These are phyloP conservation scores for Porites lutea DNA, from an alignment of 64 coral and sea anemone species.

Conservation along the genomic window DNA sequence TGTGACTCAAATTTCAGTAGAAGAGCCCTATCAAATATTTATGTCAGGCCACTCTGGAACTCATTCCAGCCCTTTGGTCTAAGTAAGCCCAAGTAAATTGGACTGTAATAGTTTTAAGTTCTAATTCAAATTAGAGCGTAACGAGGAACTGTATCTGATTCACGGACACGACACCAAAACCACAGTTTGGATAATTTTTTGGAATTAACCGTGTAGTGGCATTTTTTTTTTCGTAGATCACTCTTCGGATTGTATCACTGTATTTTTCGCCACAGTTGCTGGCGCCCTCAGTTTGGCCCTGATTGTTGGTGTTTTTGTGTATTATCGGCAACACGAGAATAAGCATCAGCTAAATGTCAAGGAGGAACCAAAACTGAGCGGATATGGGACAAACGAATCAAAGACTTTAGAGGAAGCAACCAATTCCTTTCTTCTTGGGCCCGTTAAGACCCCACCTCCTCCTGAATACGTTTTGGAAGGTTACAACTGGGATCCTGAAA, in stretches of 20 bases:
- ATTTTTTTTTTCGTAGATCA: background rate
- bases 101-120: no score
- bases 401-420: background rate
- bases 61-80: no score
- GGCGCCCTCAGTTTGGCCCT: background rate
- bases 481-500: background rate
- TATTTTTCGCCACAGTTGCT: conserved; percentile 24
- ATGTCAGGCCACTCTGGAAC: no score
- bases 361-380: conserved; percentile 1
- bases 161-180: no score
- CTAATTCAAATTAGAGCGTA: no score
- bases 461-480: conserved; percentile 24
- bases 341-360: conserved; percentile 11
- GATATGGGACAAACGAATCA: background rate
- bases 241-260: conserved; percentile 7
- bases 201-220: background rate
- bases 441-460: background rate
- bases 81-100: no score
- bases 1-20: no score
- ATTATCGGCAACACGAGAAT: background rate
- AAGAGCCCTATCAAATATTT: no score
- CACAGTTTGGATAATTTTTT: background rate
- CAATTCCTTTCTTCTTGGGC: background rate
- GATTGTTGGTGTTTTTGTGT: background rate
- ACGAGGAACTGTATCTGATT: no score